A percentile compares a stretch with the other conserved stretches of the same genome.
phyloP scores from a whole-genome alignment of 1,140 invertebrate genomes.

The Ceratosolen solmsi region DNA sequence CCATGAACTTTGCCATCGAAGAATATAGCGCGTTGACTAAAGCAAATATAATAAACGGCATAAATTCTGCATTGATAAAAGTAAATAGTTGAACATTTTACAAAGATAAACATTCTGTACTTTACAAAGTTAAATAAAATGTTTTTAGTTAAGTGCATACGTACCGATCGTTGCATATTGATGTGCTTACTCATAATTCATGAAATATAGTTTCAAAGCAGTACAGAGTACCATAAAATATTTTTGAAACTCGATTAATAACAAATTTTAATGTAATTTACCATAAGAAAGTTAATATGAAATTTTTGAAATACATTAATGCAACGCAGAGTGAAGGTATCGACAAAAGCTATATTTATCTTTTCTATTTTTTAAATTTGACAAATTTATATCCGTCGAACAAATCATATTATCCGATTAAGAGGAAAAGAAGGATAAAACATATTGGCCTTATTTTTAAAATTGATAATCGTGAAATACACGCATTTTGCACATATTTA shows the following conservation, averaged over 20 bases:
- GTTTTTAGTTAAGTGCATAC: neutral
- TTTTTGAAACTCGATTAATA: slow-evolving; percentile 20
- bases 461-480: too few relatives aligned
- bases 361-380: too few relatives aligned
- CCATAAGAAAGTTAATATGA: neutral
- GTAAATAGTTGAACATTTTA: neutral
- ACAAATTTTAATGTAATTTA: neutral
- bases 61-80: neutral
- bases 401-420: too few relatives aligned
- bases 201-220: neutral
- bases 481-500: too few relatives aligned
- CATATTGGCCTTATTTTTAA: too few relatives aligned
- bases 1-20: too few relatives aligned
- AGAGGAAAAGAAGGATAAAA: too few relatives aligned
- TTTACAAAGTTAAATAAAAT: slow-evolving; percentile 16
- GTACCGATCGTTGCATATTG: neutral
- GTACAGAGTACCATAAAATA: slow-evolving; percentile 1
- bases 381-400: too few relatives aligned
- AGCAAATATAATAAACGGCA: neutral
- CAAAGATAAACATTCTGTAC: neutral
- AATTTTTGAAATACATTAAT: neutral
- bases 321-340: too few relatives aligned
- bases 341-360: too few relatives aligned
- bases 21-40: too few relatives aligned
- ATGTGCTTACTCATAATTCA: neutral